Percentiles rank a stretch among this genome's conserved stretches.
These are phyloP conservation scores for Gryllus longicercus DNA, from an alignment of 2,888 invertebrate genomes.

Conservation along the genomic window DNA sequence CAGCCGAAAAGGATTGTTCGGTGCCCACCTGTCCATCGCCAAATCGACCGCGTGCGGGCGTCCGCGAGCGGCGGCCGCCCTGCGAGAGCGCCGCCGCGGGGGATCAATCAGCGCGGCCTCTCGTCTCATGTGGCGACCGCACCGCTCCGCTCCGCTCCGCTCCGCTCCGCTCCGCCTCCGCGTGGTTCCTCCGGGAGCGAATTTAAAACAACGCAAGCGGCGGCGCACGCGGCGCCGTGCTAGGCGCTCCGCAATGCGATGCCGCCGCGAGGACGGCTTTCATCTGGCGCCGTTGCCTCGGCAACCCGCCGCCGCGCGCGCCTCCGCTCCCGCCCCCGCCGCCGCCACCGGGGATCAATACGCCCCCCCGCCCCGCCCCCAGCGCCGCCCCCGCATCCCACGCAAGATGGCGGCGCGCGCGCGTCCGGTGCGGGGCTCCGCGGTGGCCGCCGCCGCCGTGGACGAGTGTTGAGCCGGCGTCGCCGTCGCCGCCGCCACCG, in stretches of 20 bases:
- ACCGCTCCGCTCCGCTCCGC: too few relatives aligned
- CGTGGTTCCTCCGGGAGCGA: too few relatives aligned
- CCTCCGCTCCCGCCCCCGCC: neutral
- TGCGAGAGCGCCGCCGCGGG: too few relatives aligned
- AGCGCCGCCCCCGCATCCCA: neutral
- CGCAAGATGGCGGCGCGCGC: constrained; percentile 17
- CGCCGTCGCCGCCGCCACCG: neutral
- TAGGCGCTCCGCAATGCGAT: neutral
- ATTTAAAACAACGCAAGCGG: too few relatives aligned
- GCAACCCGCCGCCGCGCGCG: neutral
- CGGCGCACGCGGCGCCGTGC: too few relatives aligned
- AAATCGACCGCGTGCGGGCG: too few relatives aligned
- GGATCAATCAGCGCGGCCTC: too few relatives aligned
- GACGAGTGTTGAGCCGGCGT: neutral
- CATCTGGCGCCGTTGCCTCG: neutral
- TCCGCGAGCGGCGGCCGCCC: too few relatives aligned
- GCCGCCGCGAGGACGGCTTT: neutral
- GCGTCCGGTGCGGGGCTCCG: neutral
- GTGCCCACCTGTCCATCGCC: too few relatives aligned
- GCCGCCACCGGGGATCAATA: neutral
- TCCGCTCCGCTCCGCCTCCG: too few relatives aligned
- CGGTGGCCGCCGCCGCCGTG: neutral
- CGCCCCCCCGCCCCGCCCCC: neutral
- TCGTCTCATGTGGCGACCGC: too few relatives aligned
- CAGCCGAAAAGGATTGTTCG: too few relatives aligned